Conservation (phyloP, 2,797 vertebrate species). For the Enteromius treurensis region DNA sequence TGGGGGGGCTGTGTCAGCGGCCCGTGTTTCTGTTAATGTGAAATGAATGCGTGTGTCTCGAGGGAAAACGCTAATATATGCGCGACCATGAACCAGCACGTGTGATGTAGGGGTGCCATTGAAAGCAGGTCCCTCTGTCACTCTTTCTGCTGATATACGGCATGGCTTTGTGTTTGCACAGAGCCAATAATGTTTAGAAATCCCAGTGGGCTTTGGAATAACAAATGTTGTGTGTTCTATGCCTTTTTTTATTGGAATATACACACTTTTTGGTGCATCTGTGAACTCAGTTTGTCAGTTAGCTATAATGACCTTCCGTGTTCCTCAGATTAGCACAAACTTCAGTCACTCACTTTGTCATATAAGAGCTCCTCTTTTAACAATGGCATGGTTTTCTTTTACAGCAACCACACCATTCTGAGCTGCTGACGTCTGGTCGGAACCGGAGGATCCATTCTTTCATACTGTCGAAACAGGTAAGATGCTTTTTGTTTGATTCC, state of each 20-base stretch:
- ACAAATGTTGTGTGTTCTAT: slow-evolving; percentile 13
- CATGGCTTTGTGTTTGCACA: slow-evolving; percentile 57
- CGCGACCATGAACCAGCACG: slow-evolving; percentile 64
- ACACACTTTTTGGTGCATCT: slow-evolving; percentile 13
- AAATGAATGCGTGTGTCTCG: slow-evolving; percentile 72
- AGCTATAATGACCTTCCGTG: neutral
- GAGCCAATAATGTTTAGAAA: slow-evolving; percentile 57
- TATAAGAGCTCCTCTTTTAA: slow-evolving; percentile 2
- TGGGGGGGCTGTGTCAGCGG: slow-evolving; percentile 41
- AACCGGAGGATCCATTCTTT: slow-evolving; percentile 6
- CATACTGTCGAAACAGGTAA: slow-evolving; percentile 1
- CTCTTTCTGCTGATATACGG: slow-evolving; percentile 70
- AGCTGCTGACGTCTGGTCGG: slow-evolving; percentile 3
- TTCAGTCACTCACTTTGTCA: neutral
- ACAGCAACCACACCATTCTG: slow-evolving; percentile 5
- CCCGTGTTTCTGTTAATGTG: slow-evolving; percentile 72
- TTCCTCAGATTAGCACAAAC: neutral
- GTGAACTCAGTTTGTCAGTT: neutral
- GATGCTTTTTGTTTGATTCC: neutral
- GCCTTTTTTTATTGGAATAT: neutral
- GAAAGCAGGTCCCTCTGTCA: slow-evolving; percentile 66
- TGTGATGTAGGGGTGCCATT: slow-evolving; percentile 53
- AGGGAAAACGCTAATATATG: slow-evolving; percentile 75
- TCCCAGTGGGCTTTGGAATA: slow-evolving; percentile 56
- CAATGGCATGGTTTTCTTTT: neutral